These are phyloP conservation scores for Solenopsis invicta DNA, from an alignment of 1,140 invertebrate species.

Conservation along the genomic window DNA sequence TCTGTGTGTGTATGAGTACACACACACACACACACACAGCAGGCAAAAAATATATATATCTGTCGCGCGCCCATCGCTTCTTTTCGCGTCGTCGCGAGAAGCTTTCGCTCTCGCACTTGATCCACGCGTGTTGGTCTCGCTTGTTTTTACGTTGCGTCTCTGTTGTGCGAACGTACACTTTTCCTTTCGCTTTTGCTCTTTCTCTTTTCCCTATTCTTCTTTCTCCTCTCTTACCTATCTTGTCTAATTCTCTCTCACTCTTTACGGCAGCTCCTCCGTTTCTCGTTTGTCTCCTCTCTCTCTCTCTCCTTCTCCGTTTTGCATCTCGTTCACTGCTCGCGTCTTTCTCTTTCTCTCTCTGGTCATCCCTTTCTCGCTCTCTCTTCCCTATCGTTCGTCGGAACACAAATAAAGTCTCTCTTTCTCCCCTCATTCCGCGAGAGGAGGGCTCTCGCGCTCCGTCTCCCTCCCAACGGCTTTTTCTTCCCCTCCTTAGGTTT, in stretches of 20 bases:
- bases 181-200: slow-evolving; percentile 56
- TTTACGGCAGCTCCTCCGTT: not conserved
- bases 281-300: slow-evolving; percentile 28
- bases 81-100: not conserved
- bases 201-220: slow-evolving; percentile 45
- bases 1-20: not conserved
- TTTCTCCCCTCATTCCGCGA: slow-evolving; percentile 38
- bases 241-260: not conserved
- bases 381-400: slow-evolving; percentile 36
- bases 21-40: too few species aligned
- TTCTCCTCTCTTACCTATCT: slow-evolving; percentile 40
- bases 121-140: not conserved
- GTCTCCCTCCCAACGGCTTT: slow-evolving; percentile 25
- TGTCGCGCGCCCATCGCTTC: not conserved
- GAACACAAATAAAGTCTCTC: slow-evolving; percentile 55
- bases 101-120: slow-evolving; percentile 37
- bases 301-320: slow-evolving; percentile 11
- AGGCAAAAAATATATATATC: too few species aligned
- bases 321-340: slow-evolving; percentile 44
- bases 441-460: slow-evolving; percentile 8
- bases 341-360: slow-evolving; percentile 25
- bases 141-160: slow-evolving; percentile 45
- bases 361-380: slow-evolving; percentile 25
- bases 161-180: slow-evolving; percentile 40
- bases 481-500: slow-evolving; percentile 35